A percentile compares a stretch with the other conserved stretches of the same genome.
Evolutionary conservation across 1,140 invertebrate genomes (phyloP).

Genomic region (Ridgeia piscesae): DNA sequence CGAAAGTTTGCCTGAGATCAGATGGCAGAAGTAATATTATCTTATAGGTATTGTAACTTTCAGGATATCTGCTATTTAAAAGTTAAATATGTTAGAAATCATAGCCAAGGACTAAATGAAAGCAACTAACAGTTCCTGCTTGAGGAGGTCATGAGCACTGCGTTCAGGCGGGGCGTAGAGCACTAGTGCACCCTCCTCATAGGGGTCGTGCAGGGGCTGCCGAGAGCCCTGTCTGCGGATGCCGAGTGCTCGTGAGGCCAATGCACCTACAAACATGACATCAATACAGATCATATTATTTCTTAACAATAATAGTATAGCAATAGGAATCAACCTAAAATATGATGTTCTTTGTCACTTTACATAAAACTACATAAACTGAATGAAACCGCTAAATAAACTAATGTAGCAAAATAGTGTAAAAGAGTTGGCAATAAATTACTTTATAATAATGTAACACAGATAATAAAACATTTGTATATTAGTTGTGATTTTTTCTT

Average conservation of each 20-base stretch:
- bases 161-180: conserved; percentile 82
- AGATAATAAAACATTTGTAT: background rate
- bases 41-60: too few species aligned
- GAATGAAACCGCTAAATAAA: too few species aligned
- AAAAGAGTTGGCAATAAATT: background rate
- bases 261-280: conserved; percentile 39
- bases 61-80: too few species aligned
- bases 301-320: background rate
- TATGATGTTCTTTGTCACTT: too few species aligned
- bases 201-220: conserved; percentile 87
- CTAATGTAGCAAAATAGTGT: too few species aligned
- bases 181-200: conserved; percentile 89
- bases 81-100: background rate
- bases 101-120: background rate
- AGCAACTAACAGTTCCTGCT: conserved; percentile 66
- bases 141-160: conserved; percentile 81
- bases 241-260: conserved; percentile 70
- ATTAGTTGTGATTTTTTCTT: too few species aligned
- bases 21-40: too few species aligned
- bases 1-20: too few species aligned
- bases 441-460: background rate
- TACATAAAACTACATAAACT: too few species aligned
- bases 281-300: background rate
- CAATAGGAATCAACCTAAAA: background rate
- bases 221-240: conserved; percentile 70